A percentile compares a stretch with the other conserved stretches of the same genome.
Conservation (phyloP, 1,140 invertebrate species). For the Cephus cinctus region DNA sequence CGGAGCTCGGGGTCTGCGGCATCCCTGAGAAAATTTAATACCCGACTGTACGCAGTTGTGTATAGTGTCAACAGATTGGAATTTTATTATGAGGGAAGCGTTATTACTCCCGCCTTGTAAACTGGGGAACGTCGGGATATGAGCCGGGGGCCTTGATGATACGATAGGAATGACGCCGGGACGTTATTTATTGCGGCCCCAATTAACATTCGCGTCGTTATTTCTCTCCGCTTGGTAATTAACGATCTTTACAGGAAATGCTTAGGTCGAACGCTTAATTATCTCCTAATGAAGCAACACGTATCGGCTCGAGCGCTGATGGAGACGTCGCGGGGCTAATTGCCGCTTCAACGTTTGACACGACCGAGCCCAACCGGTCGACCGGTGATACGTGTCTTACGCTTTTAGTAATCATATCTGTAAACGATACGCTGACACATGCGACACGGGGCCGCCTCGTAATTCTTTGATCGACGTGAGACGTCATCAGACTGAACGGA, state of each 20-base stretch:
- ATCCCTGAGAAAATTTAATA: no score
- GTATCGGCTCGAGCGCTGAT: slow-evolving; percentile 18
- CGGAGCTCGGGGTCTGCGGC: no score
- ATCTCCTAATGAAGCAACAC: slow-evolving; percentile 21
- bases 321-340: slow-evolving; percentile 30
- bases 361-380: not conserved
- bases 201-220: slow-evolving; percentile 18
- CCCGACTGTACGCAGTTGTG: no score
- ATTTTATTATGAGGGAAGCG: slow-evolving; percentile 7
- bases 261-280: slow-evolving; percentile 15
- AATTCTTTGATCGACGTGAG: no score
- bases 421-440: slow-evolving; percentile 3
- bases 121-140: not conserved
- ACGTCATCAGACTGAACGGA: no score
- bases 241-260: slow-evolving; percentile 9
- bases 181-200: slow-evolving; percentile 13
- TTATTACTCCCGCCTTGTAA: no score
- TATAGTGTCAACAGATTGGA: slow-evolving; percentile 13
- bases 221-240: not conserved
- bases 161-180: slow-evolving; percentile 6
- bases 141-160: slow-evolving; percentile 6
- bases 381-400: no score
- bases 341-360: slow-evolving; percentile 16
- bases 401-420: slow-evolving; percentile 12
- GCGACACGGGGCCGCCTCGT: no score